phyloP scores from a whole-genome alignment of 2,888 invertebrate genomes.

The Aleiodes leptofemur region DNA sequence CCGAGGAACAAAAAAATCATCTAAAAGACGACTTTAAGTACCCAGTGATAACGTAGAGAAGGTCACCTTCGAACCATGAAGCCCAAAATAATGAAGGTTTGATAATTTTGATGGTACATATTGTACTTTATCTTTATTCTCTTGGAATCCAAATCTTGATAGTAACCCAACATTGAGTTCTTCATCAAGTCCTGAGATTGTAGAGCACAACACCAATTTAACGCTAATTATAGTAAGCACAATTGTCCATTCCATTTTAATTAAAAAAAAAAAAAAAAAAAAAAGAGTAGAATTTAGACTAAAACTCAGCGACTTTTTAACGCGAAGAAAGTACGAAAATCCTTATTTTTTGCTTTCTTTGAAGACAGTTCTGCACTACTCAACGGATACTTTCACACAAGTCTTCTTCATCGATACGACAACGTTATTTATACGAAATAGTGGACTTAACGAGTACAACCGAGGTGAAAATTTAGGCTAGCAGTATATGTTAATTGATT shows the following conservation, averaged over 20 bases:
- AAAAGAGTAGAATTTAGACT: background rate
- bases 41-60: slow-evolving; percentile 5
- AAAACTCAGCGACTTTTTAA: background rate
- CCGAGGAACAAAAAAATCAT: background rate
- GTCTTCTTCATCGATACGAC: slow-evolving; percentile 65
- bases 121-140: background rate
- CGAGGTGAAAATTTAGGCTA: slow-evolving; percentile 71
- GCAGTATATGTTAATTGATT: slow-evolving; percentile 63
- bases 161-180: background rate
- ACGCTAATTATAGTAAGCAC: slow-evolving; percentile 9
- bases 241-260: slow-evolving; percentile 23
- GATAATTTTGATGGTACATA: no score
- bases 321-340: background rate
- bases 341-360: background rate
- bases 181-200: background rate
- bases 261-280: background rate
- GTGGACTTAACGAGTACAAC: slow-evolving; percentile 64
- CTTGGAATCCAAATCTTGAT: background rate
- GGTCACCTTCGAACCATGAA: slow-evolving; percentile 15
- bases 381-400: slow-evolving; percentile 72
- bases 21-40: background rate
- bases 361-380: slow-evolving; percentile 54
- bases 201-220: background rate
- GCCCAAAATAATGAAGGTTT: no score
- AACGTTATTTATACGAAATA: slow-evolving; percentile 74